Base-by-base conservation (phyloP, 1,140 invertebrate species). In the Oryctes rhinoceros region DNA sequence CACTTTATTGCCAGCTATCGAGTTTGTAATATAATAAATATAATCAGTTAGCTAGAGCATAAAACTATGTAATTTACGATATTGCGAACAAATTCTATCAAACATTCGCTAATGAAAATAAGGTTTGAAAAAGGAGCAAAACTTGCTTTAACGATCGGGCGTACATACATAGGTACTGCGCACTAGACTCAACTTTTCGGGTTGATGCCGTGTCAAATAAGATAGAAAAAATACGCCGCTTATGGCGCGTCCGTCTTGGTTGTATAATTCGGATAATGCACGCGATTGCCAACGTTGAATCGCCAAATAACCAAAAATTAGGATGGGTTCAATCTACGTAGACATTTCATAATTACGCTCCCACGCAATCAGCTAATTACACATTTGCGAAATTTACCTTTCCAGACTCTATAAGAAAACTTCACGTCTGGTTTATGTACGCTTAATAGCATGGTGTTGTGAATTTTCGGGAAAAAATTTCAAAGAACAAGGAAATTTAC, bases 201-300 rank as follows among this genome's bases (percentile, higher is more conserved):
- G 24, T 30, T 71, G 65, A 24, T 71, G 65, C 24, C 65, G 65
- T 37, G 24, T 24, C 35, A 4, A 71, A 71, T 71, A 37, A 71
- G 65, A 24, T 71, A 35, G 65, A 37, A 30, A 24, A 71, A 71
- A 24, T 35, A 35, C 11, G 24, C 13, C 65, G 65, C 20, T 59
- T 59, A 59, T 59, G 18, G 53, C 53, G 18, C 53, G 53, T 59
- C 53, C 53, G 53, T 13, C 65, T 71, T 71, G 65, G 35, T 24
- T 71, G 65, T 71, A 71, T 71, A 71, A 71, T 71, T 71, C 65
- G 65, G 65, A 71, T 71, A 71, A 71, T 71, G 65, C 65, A 71
- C 65, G 65, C 65, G 65, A 71, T 71, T 71, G 65, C 65, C 65
- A 37, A 71, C 65, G 35, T 24, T 37, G 65, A 30, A 71, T 71